Evolutionary conservation across 2,113 vertebrate species (phyloP).

Genomic region (Apteryx owenii): DNA sequence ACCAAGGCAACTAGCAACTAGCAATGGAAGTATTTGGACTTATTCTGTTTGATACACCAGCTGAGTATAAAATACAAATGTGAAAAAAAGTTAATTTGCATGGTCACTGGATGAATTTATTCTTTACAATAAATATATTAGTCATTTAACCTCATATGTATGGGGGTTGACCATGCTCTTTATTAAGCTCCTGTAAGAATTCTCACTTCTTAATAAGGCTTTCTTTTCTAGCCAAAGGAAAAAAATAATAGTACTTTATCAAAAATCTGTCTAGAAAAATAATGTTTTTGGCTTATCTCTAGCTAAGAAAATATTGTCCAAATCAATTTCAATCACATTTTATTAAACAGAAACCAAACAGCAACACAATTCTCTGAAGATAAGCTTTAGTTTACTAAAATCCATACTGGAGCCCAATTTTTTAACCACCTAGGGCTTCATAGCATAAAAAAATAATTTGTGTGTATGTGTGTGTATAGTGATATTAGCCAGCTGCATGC

Average conservation of each 20-base stretch:
- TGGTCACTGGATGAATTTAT: neutral
- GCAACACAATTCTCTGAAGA: neutral
- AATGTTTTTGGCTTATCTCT: slow-evolving; percentile 48
- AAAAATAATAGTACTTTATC: neutral
- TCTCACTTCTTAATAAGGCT: slow-evolving; percentile 35
- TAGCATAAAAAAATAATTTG: neutral
- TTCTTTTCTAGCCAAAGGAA: neutral
- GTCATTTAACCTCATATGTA: neutral
- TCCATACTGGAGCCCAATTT: slow-evolving; percentile 48
- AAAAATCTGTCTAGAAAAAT: slow-evolving; percentile 36
- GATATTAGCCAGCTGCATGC: neutral
- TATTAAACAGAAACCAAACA: slow-evolving; percentile 30
- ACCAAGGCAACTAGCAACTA: neutral
- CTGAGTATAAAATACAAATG: neutral
- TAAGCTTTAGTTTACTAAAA: slow-evolving; percentile 30
- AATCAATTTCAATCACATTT: slow-evolving; percentile 59
- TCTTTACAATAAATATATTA: neutral
- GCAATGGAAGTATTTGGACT: neutral
- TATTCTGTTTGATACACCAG: neutral
- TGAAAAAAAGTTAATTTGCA: neutral
- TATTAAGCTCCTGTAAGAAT: slow-evolving; percentile 7
- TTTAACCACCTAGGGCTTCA: slow-evolving; percentile 20
- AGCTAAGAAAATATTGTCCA: slow-evolving; percentile 34
- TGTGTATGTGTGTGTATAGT: neutral
- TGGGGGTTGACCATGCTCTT: neutral